Base-by-base conservation (phyloP, 2,113 vertebrate genomes). In the Sapajus apella region DNA sequence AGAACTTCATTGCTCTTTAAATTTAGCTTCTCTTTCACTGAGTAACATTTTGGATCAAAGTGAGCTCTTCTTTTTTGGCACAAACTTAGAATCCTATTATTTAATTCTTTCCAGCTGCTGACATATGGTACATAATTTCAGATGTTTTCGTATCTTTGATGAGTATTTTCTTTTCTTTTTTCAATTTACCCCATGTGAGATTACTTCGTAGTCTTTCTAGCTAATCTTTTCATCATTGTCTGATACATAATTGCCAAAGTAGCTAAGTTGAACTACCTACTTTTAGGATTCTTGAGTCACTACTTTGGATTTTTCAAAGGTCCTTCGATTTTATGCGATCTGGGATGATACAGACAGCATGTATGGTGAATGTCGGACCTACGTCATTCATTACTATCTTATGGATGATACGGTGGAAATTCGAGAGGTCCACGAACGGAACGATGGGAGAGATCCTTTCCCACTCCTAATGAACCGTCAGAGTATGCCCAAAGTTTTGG, bases 401-500 rank as follows among this genome's bases (percentile, higher is more conserved):
- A 99, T 98, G 96, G 99, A 99, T 64, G 98, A 99, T 95, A 99
- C 99, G 0, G 99, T 99, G 98, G 99, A 99, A 98, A 98, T 99
- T 97, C 98, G 99, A 25, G 99, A 99, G 96, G 98, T 99, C n/a
- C 98, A 99, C 12, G 95, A 99, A 86, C 97, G 92, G 88, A 99
- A 99, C 80, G 98, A 99, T 21, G 99, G 99, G 2, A 98, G 99
- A 52, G 99, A 99, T 68, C 99, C 99, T 0, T 99, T 99, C 96
- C 99, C 99, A 0, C 90, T 99, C 6, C 91, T 99, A 93, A 98
- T 99, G 97, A 99, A 98, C 81, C 98, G 99, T 79, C 99, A 99
- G 90, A 99, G 79, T 79, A 77, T 99, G 68, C 99, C 99, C 70
- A 99, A 99, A 98, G 55, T 92, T 64, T 96, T 98, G 35, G 87